A percentile compares a stretch with the other conserved stretches of the same genome.
Evolutionary conservation across 2,113 vertebrate species (phyloP).

Genomic region (Microcebus murinus): DNA sequence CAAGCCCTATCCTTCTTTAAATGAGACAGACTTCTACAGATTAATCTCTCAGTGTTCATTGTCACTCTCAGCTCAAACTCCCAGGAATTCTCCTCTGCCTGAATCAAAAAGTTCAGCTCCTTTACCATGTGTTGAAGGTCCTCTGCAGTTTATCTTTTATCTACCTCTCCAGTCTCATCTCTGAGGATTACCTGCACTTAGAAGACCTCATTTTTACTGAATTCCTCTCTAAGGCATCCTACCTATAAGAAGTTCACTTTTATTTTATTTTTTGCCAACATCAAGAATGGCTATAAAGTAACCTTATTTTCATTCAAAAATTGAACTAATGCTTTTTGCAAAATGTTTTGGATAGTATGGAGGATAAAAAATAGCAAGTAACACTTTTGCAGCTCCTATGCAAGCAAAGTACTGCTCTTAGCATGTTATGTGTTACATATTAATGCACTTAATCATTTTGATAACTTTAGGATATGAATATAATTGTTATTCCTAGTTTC

Average conservation of each 20-base stretch:
- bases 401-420: neutral
- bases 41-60: neutral
- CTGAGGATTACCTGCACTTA: neutral
- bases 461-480: neutral
- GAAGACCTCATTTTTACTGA: constrained; percentile 18
- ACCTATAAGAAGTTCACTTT: neutral
- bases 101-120: neutral
- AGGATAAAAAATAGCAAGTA: neutral
- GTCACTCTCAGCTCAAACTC: neutral
- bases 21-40: neutral
- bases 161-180: neutral
- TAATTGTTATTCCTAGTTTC: neutral
- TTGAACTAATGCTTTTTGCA: neutral
- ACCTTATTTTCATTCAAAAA: constrained; percentile 42
- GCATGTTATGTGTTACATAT: neutral
- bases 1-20: neutral
- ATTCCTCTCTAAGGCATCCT: neutral
- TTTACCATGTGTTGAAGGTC: neutral
- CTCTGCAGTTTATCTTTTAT: neutral
- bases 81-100: neutral
- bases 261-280: neutral
- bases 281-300: neutral
- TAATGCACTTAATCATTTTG: neutral
- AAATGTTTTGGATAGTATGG: neutral
- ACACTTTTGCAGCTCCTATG: neutral